phyloP scores from a whole-genome alignment of 2,113 vertebrate species.

The Pteropus alecto region DNA sequence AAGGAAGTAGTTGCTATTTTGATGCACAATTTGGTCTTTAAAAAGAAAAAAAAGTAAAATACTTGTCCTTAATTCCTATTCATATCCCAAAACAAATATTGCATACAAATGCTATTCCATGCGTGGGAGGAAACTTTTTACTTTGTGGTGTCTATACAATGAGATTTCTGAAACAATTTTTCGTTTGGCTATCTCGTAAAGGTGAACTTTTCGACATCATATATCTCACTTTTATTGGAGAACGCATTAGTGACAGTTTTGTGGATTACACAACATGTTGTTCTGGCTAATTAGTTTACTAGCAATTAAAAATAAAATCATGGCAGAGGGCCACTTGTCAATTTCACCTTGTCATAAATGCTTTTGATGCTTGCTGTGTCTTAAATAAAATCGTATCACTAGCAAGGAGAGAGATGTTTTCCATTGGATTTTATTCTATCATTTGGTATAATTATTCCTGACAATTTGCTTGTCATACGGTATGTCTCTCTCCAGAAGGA shows the following conservation, averaged over 20 bases:
- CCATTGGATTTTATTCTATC: conserved; percentile 67
- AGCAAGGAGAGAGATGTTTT: conserved; percentile 73
- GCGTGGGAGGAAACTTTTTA: background rate
- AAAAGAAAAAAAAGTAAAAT: background rate
- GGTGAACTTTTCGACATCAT: conserved; percentile 64
- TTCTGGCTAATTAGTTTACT: conserved; percentile 81
- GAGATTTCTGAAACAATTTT: background rate
- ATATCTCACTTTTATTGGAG: conserved; percentile 57
- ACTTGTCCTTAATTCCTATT: conserved; percentile 22
- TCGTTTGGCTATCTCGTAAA: conserved; percentile 33
- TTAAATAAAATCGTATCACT: conserved; percentile 82
- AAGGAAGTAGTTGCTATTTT: background rate
- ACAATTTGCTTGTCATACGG: conserved; percentile 86
- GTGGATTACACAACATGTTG: conserved; percentile 72
- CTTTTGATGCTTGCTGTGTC: conserved; percentile 68
- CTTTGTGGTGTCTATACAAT: background rate
- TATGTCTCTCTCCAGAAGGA: conserved; percentile 84
- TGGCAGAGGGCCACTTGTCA: conserved; percentile 81
- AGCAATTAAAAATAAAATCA: conserved; percentile 85
- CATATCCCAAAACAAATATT: background rate
- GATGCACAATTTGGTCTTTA: background rate
- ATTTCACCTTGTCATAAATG: conserved; percentile 81
- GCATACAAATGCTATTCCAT: background rate
- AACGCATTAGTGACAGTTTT: conserved; percentile 66
- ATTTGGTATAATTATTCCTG: conserved; percentile 86